phyloP scores from a whole-genome alignment of 1,140 invertebrate genomes.

The Drosophila serrata region DNA sequence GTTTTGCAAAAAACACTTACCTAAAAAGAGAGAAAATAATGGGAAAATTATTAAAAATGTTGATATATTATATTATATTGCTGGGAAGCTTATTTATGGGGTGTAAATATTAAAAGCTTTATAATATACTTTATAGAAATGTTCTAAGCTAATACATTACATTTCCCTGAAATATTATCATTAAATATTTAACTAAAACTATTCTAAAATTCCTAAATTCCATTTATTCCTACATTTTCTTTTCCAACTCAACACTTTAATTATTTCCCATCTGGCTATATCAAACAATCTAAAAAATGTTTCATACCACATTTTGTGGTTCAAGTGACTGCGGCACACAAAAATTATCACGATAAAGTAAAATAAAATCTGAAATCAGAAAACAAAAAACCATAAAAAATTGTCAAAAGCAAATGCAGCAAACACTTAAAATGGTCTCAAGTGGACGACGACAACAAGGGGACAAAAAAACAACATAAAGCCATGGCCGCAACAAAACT shows the following conservation, averaged over 20 bases:
- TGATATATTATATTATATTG: no score
- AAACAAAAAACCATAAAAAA: constrained; percentile 12
- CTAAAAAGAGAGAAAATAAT: constrained; percentile 49
- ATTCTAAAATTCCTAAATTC: not conserved
- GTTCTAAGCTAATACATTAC: no score
- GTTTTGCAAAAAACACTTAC: constrained; percentile 58
- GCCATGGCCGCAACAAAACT: constrained; percentile 26
- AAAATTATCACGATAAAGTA: constrained; percentile 46
- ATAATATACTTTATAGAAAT: no score
- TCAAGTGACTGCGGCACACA: constrained; percentile 58
- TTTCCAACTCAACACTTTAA: not conserved
- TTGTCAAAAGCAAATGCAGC: constrained; percentile 69
- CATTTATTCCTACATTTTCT: not conserved
- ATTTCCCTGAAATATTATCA: no score
- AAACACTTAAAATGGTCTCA: constrained; percentile 78
- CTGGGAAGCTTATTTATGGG: no score
- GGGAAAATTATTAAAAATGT: constrained; percentile 11
- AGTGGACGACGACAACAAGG: constrained; percentile 40
- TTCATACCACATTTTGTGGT: constrained; percentile 10
- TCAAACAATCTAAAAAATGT: constrained; percentile 18
- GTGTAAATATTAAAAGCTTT: no score
- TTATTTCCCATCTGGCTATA: constrained; percentile 27
- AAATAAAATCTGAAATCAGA: constrained; percentile 18
- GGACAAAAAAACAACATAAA: constrained; percentile 32
- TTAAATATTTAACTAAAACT: not conserved